phyloP scores from a whole-genome alignment of 2,797 vertebrate species.

The Hemitrygon akajei region DNA sequence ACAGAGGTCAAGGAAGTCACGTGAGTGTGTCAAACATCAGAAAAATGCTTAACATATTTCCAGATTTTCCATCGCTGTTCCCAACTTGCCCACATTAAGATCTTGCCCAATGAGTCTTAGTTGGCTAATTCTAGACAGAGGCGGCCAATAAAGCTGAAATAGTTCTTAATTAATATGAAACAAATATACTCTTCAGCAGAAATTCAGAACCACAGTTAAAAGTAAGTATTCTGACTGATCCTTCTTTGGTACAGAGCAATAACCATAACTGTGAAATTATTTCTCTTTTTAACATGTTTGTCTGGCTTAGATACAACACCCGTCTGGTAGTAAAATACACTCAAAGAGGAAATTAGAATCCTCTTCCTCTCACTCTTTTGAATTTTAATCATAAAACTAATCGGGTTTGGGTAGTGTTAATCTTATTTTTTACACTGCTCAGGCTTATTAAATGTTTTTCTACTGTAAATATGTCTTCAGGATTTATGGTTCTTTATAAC shows the following conservation, averaged over 20 bases:
- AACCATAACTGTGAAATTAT: background rate
- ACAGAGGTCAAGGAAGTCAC: no score
- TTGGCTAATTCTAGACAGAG: background rate
- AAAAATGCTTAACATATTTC: no score
- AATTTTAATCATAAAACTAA: background rate
- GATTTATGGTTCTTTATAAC: slow-evolving; percentile 17
- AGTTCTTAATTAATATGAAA: background rate
- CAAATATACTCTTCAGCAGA: background rate
- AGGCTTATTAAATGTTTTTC: slow-evolving; percentile 26
- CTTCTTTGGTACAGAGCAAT: no score
- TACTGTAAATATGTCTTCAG: slow-evolving; percentile 30
- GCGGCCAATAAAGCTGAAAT: background rate
- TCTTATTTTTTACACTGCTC: background rate
- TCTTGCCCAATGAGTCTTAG: background rate
- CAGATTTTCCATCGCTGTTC: no score
- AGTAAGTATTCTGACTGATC: background rate
- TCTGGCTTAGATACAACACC: background rate
- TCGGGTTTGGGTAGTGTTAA: slow-evolving; percentile 14
- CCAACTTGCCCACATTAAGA: no score
- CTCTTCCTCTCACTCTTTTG: background rate
- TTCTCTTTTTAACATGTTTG: background rate
- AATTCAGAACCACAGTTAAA: background rate
- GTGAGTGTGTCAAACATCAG: no score
- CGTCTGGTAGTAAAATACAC: background rate
- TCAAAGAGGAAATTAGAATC: slow-evolving; percentile 8